These are phyloP conservation scores for Platichthys flesus DNA, from an alignment of 2,113 vertebrate species.

Conservation along the genomic window DNA sequence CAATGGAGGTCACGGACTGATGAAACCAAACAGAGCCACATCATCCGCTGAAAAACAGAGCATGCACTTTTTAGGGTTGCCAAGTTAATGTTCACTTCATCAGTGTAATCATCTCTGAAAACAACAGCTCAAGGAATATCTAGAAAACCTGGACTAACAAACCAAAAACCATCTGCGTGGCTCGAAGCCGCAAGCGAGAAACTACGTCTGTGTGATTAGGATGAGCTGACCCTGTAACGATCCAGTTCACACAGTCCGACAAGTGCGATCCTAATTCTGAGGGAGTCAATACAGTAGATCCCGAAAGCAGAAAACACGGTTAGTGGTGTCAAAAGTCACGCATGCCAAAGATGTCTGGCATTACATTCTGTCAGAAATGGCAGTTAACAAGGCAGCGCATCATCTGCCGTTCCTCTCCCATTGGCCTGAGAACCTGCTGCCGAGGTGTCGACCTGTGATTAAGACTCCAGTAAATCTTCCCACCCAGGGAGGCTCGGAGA, in stretches of 20 bases:
- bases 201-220: background rate
- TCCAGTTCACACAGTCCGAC: background rate
- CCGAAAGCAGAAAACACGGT: slow-evolving; percentile 43
- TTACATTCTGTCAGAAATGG: slow-evolving; percentile 62
- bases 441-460: slow-evolving; percentile 71
- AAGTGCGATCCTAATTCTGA: background rate
- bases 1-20: too few species aligned
- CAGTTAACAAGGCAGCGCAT: slow-evolving; percentile 62
- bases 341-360: slow-evolving; percentile 72
- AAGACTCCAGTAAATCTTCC: slow-evolving; percentile 77
- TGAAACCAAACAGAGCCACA: too few species aligned
- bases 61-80: too few species aligned
- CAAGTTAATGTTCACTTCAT: background rate
- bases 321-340: slow-evolving; percentile 65
- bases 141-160: too few species aligned
- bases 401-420: slow-evolving; percentile 45
- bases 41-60: too few species aligned
- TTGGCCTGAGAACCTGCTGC: slow-evolving; percentile 60
- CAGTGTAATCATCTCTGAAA: background rate
- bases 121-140: background rate
- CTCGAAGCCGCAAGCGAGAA: background rate
- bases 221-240: background rate
- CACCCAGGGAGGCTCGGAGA: slow-evolving; percentile 57
- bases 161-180: background rate
- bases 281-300: slow-evolving; percentile 35